Conservation (phyloP, 2,797 vertebrate species). For the Gobio occitaniae region DNA sequence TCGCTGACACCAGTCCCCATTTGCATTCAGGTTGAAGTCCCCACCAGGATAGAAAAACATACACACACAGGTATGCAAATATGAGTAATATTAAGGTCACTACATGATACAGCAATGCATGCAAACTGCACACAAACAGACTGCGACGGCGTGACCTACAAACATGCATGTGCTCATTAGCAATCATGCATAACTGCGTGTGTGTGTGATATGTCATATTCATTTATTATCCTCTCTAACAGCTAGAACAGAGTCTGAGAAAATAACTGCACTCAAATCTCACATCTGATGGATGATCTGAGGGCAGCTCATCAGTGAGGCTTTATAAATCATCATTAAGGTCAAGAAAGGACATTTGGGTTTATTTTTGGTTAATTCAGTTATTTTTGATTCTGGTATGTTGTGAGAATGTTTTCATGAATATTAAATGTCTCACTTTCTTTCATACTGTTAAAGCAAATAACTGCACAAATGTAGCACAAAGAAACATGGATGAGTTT, state of each 20-base stretch:
- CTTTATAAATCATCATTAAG: background rate
- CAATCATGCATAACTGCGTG: background rate
- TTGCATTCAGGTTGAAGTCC: too few relatives aligned
- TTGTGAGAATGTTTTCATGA: background rate
- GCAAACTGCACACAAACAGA: background rate
- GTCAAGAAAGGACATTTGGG: background rate
- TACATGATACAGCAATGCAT: background rate
- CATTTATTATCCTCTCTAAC: slow-evolving; percentile 3
- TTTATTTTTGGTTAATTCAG: background rate
- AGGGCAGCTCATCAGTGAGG: background rate
- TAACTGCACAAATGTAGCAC: background rate
- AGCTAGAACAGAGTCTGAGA: slow-evolving; percentile 4
- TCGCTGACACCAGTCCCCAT: too few relatives aligned
- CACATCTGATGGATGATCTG: background rate
- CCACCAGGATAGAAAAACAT: too few relatives aligned
- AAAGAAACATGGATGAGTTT: too few relatives aligned
- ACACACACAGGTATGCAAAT: background rate
- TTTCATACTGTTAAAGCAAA: background rate
- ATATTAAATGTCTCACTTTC: background rate
- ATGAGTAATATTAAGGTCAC: background rate
- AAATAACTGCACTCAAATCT: background rate
- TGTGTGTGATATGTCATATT: slow-evolving; percentile 25
- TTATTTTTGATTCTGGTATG: background rate
- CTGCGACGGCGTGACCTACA: background rate
- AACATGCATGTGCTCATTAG: background rate